Base-by-base conservation (phyloP, 2,113 vertebrate species). In the Otolemur garnettii region DNA sequence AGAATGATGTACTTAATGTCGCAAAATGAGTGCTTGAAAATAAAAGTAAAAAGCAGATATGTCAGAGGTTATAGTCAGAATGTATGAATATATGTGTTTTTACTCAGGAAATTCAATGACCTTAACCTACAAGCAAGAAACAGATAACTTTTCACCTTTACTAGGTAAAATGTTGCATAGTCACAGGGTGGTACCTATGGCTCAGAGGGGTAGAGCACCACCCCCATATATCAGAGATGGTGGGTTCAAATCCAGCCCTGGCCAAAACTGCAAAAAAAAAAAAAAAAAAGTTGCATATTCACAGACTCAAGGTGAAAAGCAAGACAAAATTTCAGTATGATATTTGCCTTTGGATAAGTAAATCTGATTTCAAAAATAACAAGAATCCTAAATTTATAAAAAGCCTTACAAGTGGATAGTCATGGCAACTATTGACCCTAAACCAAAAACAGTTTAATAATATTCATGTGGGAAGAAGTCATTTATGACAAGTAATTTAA, bases 81-180 rank as follows among this genome's bases (percentile, higher is more conserved):
- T 10, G 19, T 13, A 75, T 35, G 5, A 55, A 86, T 45, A 6
- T 15, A 17, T 24, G 22, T 84, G 15, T n/a, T 78, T 69, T 57
- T 15, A 79, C 24, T 53, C 1, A 62, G n/a, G 64, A 77, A 77
- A 88, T 9, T 6, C 28, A n/a, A 64, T 28, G 57, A n/a, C 45
- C 2, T 35, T 91, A 15, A 28, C 1, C 0, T 28, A 50, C 5
- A 55, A 14, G 3, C 19, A 75, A 81, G 74, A 85, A 85, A 57
- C 0, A 14, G 38, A 7, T 5, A 17, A 5, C 6, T 42, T 72
- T 0, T 33, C 4, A 75, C 14, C 2, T 15, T 42, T 42, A 33
- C 10, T 15, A 71, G 19, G 12, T 50, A 38, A n/a, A 22, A 50
- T 0, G 0, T 50, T 60, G 5, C 0, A 14, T 3, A 5, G 53